These are phyloP conservation scores for Halichoeres trimaculatus DNA, from an alignment of 2,113 vertebrate species.

Conservation along the genomic window DNA sequence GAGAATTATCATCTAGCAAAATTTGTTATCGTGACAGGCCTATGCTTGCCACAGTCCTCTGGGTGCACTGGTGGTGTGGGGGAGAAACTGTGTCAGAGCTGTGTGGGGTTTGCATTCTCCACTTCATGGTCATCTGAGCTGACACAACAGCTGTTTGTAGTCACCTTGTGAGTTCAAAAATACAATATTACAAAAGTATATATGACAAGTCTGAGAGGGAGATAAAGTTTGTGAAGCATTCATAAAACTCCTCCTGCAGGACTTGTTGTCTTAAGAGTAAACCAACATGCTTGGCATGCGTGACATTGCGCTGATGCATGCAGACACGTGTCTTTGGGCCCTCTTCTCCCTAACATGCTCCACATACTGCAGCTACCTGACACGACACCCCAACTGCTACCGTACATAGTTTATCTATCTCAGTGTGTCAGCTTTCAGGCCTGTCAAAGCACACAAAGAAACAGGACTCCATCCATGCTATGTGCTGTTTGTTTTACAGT, in stretches of 20 bases:
- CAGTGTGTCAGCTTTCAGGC: constrained; percentile 61
- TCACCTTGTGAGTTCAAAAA: constrained; percentile 35
- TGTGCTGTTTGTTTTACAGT: constrained; percentile 76
- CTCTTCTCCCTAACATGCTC: constrained; percentile 53
- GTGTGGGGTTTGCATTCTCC: constrained; percentile 43
- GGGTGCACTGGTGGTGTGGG: constrained; percentile 38
- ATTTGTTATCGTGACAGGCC: no score
- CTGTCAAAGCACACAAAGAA: constrained; percentile 68
- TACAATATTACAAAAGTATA: not conserved
- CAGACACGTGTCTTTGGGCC: constrained; percentile 66
- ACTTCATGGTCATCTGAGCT: constrained; percentile 54
- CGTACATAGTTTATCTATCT: constrained; percentile 41
- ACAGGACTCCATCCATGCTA: constrained; percentile 61
- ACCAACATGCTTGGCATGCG: constrained; percentile 58
- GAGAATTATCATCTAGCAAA: no score
- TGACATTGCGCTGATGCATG: constrained; percentile 64
- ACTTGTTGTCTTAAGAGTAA: constrained; percentile 17
- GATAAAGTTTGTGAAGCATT: constrained; percentile 8
- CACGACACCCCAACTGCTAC: constrained; percentile 65
- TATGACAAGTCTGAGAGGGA: constrained; percentile 3
- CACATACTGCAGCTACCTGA: constrained; percentile 73
- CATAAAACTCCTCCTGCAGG: constrained; percentile 9
- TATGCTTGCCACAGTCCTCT: constrained; percentile 32
- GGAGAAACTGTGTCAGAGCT: constrained; percentile 58
- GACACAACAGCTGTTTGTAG: constrained; percentile 72